Evolutionary conservation across 2,113 vertebrate species (phyloP), one percentile per base, ranked within the genome.

Genomic region (Heteronetta atricapilla): DNA sequence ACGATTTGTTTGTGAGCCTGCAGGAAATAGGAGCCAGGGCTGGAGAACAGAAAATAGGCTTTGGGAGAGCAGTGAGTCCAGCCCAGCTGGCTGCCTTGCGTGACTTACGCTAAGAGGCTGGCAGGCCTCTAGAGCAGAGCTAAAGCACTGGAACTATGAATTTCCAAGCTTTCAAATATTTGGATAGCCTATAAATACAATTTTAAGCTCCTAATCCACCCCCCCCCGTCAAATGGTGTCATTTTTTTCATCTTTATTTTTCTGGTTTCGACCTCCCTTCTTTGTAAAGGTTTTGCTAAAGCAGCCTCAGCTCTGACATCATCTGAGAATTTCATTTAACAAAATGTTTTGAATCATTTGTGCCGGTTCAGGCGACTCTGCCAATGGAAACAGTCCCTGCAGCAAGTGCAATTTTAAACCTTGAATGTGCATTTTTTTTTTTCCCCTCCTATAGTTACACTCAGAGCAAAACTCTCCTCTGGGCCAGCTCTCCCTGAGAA

Each of bases 151-250:
- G 59, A 94, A 95, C 92, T 66, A 53, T 14, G 83, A 95, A 92
- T 91, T 90, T 92, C 86, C 93, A 94, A 90, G 55, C 80, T 88
- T 90, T 95, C 85, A 95, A 91, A 76, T 90, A 86, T 90, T 97
- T 96, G 92, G 88, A 95, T 93, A 88, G 66, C 73, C 70, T 90
- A 93, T 90, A 95, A 97, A 96, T 96, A 90, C 50, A 84, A 88
- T 86, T 93, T 92, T 86, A 95, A 97, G 73, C 69, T 94, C 56
- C 93, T 95, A 94, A 96, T 96, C 68, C 89, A 70, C 83, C 91
- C 50, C 44, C 83, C 91, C 50, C 44, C 87, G 69, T 95, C 93
- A 92, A 93, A 73, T 1, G 23, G 48, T 66, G 53, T 48, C 52
- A 50, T 22, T 81, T 86, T 85, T 76, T 92, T 58, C 9, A 9